Evolutionary conservation across 2,888 invertebrate genomes (phyloP).

Genomic region (Aquatica leii): DNA sequence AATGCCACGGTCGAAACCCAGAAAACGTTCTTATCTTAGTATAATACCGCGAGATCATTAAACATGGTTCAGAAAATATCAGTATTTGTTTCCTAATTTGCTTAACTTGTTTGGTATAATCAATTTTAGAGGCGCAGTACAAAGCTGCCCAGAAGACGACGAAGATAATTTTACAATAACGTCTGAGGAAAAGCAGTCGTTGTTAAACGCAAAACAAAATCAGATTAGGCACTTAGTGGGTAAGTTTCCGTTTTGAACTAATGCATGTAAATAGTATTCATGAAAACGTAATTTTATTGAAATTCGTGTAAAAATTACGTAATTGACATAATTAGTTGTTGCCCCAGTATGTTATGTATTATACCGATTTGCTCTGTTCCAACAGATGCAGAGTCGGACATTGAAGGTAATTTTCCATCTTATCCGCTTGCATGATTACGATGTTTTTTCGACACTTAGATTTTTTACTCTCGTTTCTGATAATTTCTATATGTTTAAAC

Average conservation of each 20-base stretch:
- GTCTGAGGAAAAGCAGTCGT: conserved; percentile 80
- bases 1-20: too few species aligned
- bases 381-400: conserved; percentile 61
- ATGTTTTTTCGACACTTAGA: too few species aligned
- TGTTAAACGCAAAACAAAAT: conserved; percentile 79
- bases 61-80: neutral
- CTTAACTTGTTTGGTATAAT: neutral
- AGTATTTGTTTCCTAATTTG: neutral
- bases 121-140: conserved; percentile 75
- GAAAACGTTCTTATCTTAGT: too few species aligned
- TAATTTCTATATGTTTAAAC: too few species aligned
- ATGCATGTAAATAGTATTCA: too few species aligned
- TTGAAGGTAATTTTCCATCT: conserved; percentile 58
- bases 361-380: conserved; percentile 40
- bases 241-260: conserved; percentile 58
- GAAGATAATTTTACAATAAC: conserved; percentile 76
- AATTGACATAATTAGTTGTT: conserved; percentile 8
- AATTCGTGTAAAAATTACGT: neutral
- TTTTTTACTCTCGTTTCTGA: neutral
- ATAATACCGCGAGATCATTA: too few species aligned
- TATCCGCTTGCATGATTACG: conserved; percentile 25
- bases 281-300: neutral
- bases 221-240: conserved; percentile 84
- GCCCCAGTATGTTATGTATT: conserved; percentile 19
- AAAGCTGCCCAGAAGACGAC: conserved; percentile 84